These are phyloP conservation scores for Brachyptera putata DNA, from an alignment of 2,888 invertebrate genomes.

Conservation along the genomic window DNA sequence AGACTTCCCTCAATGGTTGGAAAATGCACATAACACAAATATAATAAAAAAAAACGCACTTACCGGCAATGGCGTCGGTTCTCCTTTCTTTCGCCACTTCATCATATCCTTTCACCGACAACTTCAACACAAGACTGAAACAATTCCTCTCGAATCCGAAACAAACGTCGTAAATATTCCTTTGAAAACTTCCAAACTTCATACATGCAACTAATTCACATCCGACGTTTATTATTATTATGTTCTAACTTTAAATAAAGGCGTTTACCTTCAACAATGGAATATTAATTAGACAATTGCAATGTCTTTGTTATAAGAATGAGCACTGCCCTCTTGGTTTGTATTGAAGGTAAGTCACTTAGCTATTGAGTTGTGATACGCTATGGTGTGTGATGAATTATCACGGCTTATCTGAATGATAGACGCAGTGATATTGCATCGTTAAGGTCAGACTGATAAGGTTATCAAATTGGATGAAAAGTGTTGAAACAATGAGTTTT, in stretches of 20 bases:
- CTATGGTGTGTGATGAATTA: no score
- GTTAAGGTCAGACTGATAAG: no score
- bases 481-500: no score
- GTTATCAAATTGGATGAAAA: no score
- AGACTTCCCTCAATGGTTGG: no score
- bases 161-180: background rate
- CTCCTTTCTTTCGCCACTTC: background rate
- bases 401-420: no score
- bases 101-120: background rate
- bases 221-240: constrained; percentile 2
- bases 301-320: no score
- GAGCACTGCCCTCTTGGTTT: no score
- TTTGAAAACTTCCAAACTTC: background rate
- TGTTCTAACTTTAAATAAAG: background rate
- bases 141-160: constrained; percentile 1
- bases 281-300: constrained; percentile 1
- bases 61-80: background rate
- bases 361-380: no score
- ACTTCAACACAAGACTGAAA: background rate
- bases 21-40: no score
- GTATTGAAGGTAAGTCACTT: no score
- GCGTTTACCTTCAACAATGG: background rate
- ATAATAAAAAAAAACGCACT: background rate
- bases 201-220: constrained; percentile 1
- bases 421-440: no score